A percentile compares a stretch with the other conserved stretches of the same genome.
Evolutionary conservation across 2,113 vertebrate species (phyloP).

Genomic region (Caranx ignobilis): DNA sequence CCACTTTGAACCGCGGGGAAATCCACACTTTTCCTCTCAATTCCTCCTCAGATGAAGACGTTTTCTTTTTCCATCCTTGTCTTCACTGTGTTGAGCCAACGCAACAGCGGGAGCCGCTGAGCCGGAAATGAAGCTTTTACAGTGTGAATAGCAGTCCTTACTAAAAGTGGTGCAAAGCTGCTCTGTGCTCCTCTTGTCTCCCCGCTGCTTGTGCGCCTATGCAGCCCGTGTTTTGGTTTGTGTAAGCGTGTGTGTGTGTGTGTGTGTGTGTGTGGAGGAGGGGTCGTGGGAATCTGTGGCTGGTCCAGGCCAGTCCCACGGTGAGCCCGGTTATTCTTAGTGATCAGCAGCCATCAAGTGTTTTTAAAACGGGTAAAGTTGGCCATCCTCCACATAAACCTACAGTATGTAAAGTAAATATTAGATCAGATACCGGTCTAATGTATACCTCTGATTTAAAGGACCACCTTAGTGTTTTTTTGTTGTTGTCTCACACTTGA

Average conservation of each 20-base stretch:
- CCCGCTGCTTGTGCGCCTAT: slow-evolving; percentile 57
- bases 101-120: slow-evolving; percentile 37
- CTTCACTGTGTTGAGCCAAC: slow-evolving; percentile 10
- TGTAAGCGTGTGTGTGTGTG: slow-evolving; percentile 13
- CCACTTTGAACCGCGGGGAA: slow-evolving; percentile 53
- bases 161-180: slow-evolving; percentile 77
- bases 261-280: slow-evolving; percentile 60
- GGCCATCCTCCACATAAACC: not conserved
- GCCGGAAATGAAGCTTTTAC: slow-evolving; percentile 47
- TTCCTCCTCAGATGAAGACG: slow-evolving; percentile 27
- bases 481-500: not conserved
- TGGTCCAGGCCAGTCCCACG: slow-evolving; percentile 80
- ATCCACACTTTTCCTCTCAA: slow-evolving; percentile 55
- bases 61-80: not conserved
- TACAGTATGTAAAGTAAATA: not conserved
- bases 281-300: slow-evolving; percentile 83
- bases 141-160: slow-evolving; percentile 38
- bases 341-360: slow-evolving; percentile 41
- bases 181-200: slow-evolving; percentile 55
- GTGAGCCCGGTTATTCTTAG: slow-evolving; percentile 74
- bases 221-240: slow-evolving; percentile 54
- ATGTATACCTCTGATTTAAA: not conserved
- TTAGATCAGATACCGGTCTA: not conserved
- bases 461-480: not conserved
- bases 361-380: not conserved